These are phyloP conservation scores for Oryzaephilus surinamensis DNA, from an alignment of 1,140 invertebrate genomes.

Conservation along the genomic window DNA sequence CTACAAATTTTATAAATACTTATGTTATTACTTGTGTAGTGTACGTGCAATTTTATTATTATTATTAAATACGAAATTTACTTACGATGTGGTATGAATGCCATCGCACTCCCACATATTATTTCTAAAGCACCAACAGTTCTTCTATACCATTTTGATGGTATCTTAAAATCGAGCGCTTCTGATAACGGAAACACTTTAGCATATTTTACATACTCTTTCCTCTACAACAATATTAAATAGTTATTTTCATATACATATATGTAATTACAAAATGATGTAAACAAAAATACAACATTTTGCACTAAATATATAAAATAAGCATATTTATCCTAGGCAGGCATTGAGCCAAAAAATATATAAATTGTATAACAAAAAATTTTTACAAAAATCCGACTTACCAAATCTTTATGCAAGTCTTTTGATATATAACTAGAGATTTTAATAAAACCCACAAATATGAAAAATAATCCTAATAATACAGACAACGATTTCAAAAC, in stretches of 20 bases:
- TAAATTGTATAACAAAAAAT: conserved; percentile 21
- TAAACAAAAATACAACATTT: no score
- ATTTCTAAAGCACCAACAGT: conserved; percentile 82
- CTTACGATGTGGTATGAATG: conserved; percentile 80
- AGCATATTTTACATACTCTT: conserved; percentile 92
- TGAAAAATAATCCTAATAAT: conserved; percentile 87
- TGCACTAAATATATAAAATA: no score
- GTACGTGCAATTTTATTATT: neutral
- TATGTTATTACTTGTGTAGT: no score
- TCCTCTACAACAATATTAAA: conserved; percentile 62
- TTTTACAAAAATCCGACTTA: conserved; percentile 42
- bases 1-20: no score
- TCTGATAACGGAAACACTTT: conserved; percentile 89
- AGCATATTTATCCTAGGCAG: conserved; percentile 31
- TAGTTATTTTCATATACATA: conserved; percentile 18
- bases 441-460: conserved; percentile 90
- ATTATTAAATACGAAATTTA: conserved; percentile 5
- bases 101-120: conserved; percentile 77
- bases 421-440: conserved; percentile 83
- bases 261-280: conserved; percentile 21
- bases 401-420: conserved; percentile 94
- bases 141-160: conserved; percentile 87
- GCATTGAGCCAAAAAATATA: conserved; percentile 42
- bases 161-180: conserved; percentile 73
- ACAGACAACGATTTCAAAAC: conserved; percentile 84